These are phyloP conservation scores for Cephalopachus bancanus DNA, from an alignment of 2,797 vertebrate genomes.

Conservation along the genomic window DNA sequence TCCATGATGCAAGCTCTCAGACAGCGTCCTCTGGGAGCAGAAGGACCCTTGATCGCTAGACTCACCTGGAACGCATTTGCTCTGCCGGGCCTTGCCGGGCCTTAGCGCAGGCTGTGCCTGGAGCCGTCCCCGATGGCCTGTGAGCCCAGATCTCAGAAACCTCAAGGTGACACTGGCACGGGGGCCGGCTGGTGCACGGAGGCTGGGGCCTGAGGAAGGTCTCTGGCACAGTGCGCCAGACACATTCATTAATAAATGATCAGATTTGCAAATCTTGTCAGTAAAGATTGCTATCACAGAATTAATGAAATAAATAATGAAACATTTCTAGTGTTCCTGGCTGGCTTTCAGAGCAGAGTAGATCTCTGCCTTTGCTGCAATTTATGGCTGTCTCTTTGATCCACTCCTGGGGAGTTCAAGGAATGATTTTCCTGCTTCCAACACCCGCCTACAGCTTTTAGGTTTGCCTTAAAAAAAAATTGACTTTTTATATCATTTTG, in stretches of 20 bases:
- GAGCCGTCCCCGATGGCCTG: conserved; percentile 62
- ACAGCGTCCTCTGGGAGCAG: background rate
- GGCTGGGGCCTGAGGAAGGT: conserved; percentile 73
- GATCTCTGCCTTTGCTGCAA: conserved; percentile 85
- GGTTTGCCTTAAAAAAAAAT: conserved; percentile 56
- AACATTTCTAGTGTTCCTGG: conserved; percentile 82
- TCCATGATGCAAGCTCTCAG: background rate
- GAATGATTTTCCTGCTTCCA: conserved; percentile 74
- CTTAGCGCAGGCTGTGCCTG: background rate
- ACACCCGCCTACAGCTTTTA: conserved; percentile 73
- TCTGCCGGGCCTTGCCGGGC: background rate
- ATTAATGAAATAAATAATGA: conserved; percentile 89
- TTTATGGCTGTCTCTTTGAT: conserved; percentile 85
- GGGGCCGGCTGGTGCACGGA: conserved; percentile 15
- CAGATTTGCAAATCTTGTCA: conserved; percentile 86
- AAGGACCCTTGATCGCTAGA: background rate
- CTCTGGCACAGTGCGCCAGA: conserved; percentile 76
- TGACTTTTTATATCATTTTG: conserved; percentile 81
- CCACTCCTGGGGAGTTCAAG: conserved; percentile 80
- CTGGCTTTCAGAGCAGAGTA: conserved; percentile 84
- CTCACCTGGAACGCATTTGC: background rate
- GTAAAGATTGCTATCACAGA: conserved; percentile 87
- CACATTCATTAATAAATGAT: conserved; percentile 88
- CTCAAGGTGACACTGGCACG: conserved; percentile 57
- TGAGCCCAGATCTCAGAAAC: conserved; percentile 44